A percentile compares a stretch with the other conserved stretches of the same genome.
Conservation (phyloP, 2,113 vertebrate genomes). For the Apteryx owenii region DNA sequence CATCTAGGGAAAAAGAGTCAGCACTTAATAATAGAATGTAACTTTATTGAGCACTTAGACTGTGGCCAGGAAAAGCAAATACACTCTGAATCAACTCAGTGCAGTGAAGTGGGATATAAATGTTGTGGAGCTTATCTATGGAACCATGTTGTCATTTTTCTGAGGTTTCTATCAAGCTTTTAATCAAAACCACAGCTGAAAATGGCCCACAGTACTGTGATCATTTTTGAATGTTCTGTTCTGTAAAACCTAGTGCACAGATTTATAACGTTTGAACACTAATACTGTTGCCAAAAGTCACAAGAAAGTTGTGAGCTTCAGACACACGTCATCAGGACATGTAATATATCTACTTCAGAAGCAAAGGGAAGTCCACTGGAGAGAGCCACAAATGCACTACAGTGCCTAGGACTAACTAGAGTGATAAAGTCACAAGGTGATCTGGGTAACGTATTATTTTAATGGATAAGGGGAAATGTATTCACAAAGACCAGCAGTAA, state of each 20-base stretch:
- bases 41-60: slow-evolving; percentile 25
- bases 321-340: slow-evolving; percentile 22
- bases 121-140: slow-evolving; percentile 50
- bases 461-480: not conserved
- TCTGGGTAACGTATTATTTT: slow-evolving; percentile 19
- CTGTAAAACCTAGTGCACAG: slow-evolving; percentile 34
- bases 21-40: slow-evolving; percentile 49
- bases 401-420: not conserved
- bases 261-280: slow-evolving; percentile 48
- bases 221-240: slow-evolving; percentile 34
- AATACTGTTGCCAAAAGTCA: slow-evolving; percentile 43
- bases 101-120: slow-evolving; percentile 24
- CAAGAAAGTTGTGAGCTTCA: slow-evolving; percentile 53
- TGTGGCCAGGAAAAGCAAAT: slow-evolving; percentile 57
- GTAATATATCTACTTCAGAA: slow-evolving; percentile 21
- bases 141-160: slow-evolving; percentile 46
- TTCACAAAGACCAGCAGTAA: not conserved
- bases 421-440: not conserved
- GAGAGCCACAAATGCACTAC: not conserved
- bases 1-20: slow-evolving; percentile 37
- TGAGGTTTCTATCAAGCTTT: slow-evolving; percentile 59
- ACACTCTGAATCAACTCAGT: not conserved
- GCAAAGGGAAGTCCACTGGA: not conserved
- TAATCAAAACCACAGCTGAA: slow-evolving; percentile 60
- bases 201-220: not conserved